Evolutionary conservation across 2,888 invertebrate genomes (phyloP), one percentile per base, ranked within the genome.

Genomic region (Andrena bicolor): DNA sequence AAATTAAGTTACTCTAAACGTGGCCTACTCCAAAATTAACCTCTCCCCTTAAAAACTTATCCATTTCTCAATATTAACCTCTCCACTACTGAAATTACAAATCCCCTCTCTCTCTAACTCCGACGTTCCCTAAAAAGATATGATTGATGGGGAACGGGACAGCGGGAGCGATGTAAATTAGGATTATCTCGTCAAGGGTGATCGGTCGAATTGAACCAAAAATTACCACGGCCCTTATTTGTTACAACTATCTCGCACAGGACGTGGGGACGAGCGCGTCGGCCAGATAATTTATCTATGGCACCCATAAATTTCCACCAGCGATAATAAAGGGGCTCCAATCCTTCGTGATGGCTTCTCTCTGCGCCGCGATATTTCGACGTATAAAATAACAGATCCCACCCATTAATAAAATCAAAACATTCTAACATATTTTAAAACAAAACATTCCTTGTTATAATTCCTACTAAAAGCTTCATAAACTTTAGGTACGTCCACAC

Each of bases 221-320:
- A 65, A 70, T 71, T 64, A 63, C 49, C 23, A 5, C 13, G 69
- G 30, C 70, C 66, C 65, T 82, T 82, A 82, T 83, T 83, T 77
- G 83, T 82, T 77, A 71, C 72, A 77, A 74, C 77, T 77, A 83
- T 82, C 82, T 71, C 58, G 70, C 20, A 28, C 56, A 41, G 41
- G 26, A 53, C 41, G 41, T 5, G 20, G 53, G 65, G 53, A 60
- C 70, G 68, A 23, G 26, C 53, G 23, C 35, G 65, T 58, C 51
- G 26, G 58, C 48, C 41, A 53, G 78, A 83, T 82, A 83, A 83
- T 83, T 83, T 83, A 83, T 83, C 83, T 73, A n/a, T 58, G 69
- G 23, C 71, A 20, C 7, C 66, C 82, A 72, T 82, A 78, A 82
- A 83, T 83, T 69, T 76, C 69, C 5, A 64, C 13, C 30, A 26